phyloP scores from a whole-genome alignment of 2,113 vertebrate species.

The Arizona elegans region DNA sequence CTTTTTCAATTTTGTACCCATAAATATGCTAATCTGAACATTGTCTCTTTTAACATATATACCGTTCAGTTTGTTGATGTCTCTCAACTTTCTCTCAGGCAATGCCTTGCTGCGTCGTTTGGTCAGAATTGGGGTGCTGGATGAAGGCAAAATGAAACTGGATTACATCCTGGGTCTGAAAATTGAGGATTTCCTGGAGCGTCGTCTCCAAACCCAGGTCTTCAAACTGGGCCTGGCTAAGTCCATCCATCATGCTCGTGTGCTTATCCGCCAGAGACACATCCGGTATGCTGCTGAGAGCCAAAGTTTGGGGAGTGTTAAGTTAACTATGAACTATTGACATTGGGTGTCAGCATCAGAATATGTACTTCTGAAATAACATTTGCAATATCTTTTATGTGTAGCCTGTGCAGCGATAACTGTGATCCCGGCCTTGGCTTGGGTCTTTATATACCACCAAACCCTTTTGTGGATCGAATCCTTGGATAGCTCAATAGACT shows the following conservation, averaged over 20 bases:
- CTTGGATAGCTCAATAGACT: conserved; percentile 3
- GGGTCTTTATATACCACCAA: not conserved
- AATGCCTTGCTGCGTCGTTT: conserved; percentile 87
- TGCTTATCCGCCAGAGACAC: conserved; percentile 92
- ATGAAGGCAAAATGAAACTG: conserved; percentile 93
- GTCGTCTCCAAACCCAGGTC: conserved; percentile 90
- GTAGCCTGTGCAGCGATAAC: conserved; percentile 39
- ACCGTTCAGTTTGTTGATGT: not conserved
- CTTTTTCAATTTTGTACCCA: not conserved
- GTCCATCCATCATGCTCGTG: conserved; percentile 89
- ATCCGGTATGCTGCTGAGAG: conserved; percentile 75
- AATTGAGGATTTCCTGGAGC: conserved; percentile 90
- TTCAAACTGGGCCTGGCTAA: conserved; percentile 92
- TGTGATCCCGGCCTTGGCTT: conserved; percentile 3
- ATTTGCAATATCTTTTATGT: conserved; percentile 54
- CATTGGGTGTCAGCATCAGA: not conserved
- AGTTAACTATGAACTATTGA: not conserved
- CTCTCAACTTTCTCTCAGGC: conserved; percentile 58
- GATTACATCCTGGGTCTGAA: conserved; percentile 93
- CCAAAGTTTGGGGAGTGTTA: too few relatives aligned
- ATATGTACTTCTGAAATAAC: not conserved
- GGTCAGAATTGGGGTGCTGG: conserved; percentile 88
- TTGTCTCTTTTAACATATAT: too few relatives aligned
- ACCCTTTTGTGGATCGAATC: conserved; percentile 20
- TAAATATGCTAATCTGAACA: not conserved